Conservation (phyloP, 35 echinoderm and acorn worm genomes). For the Chiridota heheva region DNA sequence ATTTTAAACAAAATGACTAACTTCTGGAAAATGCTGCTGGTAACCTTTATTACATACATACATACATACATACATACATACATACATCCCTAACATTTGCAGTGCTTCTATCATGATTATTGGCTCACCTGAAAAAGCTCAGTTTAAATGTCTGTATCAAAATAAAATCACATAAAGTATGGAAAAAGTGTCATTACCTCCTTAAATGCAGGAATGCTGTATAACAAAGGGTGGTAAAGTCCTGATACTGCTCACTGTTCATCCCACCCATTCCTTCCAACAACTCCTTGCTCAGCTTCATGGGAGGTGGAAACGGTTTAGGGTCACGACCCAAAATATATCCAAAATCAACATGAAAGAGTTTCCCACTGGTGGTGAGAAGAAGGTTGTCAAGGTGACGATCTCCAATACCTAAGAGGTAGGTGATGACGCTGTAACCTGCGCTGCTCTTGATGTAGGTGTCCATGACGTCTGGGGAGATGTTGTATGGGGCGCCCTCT, state of each 20-base stretch:
- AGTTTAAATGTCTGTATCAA: too few relatives aligned
- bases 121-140: background rate
- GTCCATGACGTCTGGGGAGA: conserved; percentile 90
- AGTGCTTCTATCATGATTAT: background rate
- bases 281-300: conserved; percentile 99
- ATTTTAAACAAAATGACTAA: too few relatives aligned
- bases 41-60: too few relatives aligned
- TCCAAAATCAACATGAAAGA: conserved; percentile 98
- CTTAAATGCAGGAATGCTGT: conserved; percentile 97
- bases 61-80: too few relatives aligned
- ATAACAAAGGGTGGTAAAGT: conserved; percentile 91
- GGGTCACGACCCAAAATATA: conserved; percentile 97
- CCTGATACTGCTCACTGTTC: conserved; percentile 90
- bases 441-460: conserved; percentile 96
- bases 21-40: too few relatives aligned
- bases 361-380: conserved; percentile 80
- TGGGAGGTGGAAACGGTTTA: conserved; percentile 93
- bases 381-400: conserved; percentile 96
- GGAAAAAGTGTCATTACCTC: too few relatives aligned
- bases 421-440: conserved; percentile 96
- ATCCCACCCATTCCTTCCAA: conserved; percentile 98
- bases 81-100: background rate
- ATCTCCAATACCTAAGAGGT: conserved; percentile 90
- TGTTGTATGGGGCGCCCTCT: conserved; percentile 75
- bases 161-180: too few relatives aligned